Evolutionary conservation across 2,888 invertebrate genomes (phyloP), one percentile per base, ranked within the genome.

Genomic region (Willowsia nigromaculata): DNA sequence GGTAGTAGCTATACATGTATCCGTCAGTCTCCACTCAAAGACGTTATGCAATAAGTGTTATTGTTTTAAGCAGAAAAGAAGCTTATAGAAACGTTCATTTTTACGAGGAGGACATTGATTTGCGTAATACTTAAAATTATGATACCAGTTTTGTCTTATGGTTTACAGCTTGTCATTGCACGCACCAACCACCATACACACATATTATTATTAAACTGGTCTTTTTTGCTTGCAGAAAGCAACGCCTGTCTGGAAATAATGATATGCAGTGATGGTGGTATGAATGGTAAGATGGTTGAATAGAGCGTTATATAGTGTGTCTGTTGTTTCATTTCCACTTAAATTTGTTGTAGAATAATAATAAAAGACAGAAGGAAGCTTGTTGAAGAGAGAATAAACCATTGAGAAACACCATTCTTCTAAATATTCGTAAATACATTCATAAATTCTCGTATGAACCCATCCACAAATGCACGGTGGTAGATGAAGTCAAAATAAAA

Each of bases 381-480:
- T 65, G 65, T 33, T 65, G 37, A 59, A 27, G 59, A 59, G 59
- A 25, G 59, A 5, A 27, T 59, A 7, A 13, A 59, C 59, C 11
- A 59, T 65, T 82, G 82, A 47, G 82, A 65, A 82, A 83, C 83
- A 71, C 83, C 81, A 81, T 50, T 71, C 71, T 53, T 53, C 68
- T 83, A 83, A 83, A 71, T 83, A 83, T 68, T 53, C 68, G 68
- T 83, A 82, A 82, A 82, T 83, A 71, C 68, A 53, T 83, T 83
- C 71, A 83, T 83, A 71, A 83, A 68, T 65, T 30, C 15, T 27
- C 18, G 6, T 59, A 27, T 25, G 59, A 59, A 59, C n/a, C n/a
- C 25, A 59, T 7, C 30, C 4, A 22, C 4, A 25, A 9, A 56
- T 4, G 6, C n/a, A 33, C 33, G 5, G 33, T 65, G 65, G 37